phyloP scores from a whole-genome alignment of 2,797 vertebrate species.

The Poeciliopsis paucimaculata region DNA sequence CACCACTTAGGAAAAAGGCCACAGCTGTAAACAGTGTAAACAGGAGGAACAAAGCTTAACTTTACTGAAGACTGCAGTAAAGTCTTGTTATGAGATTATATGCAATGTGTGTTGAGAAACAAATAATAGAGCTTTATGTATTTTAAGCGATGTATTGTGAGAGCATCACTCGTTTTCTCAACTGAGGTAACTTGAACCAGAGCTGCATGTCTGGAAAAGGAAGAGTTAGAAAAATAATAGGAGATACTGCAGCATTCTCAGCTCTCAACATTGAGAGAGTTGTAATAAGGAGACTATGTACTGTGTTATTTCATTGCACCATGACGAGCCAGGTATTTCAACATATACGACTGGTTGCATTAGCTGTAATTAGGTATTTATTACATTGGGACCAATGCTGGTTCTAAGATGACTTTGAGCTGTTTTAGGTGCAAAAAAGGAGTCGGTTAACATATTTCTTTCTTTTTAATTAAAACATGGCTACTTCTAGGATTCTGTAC shows the following conservation, averaged over 20 bases:
- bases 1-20: not conserved
- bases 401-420: not conserved
- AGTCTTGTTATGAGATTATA: not conserved
- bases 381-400: not conserved
- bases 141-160: not conserved
- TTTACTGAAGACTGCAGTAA: not conserved
- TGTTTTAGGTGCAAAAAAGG: not conserved
- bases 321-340: too few species aligned
- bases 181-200: not conserved
- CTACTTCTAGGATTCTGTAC: not conserved
- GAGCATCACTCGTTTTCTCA: not conserved
- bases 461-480: not conserved
- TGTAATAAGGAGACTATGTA: not conserved
- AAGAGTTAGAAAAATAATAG: not conserved
- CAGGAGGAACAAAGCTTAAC: not conserved
- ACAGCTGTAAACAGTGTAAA: not conserved
- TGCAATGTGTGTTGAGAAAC: not conserved
- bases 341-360: too few species aligned
- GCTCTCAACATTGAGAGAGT: not conserved
- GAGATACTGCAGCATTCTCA: not conserved
- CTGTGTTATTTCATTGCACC: not conserved
- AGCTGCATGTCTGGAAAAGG: not conserved
- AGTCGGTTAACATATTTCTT: not conserved
- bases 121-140: not conserved
- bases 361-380: too few species aligned